A percentile compares a stretch with the other conserved stretches of the same genome.
Conservation (phyloP, 2,797 vertebrate species). For the Poeciliopsis gracilis region DNA sequence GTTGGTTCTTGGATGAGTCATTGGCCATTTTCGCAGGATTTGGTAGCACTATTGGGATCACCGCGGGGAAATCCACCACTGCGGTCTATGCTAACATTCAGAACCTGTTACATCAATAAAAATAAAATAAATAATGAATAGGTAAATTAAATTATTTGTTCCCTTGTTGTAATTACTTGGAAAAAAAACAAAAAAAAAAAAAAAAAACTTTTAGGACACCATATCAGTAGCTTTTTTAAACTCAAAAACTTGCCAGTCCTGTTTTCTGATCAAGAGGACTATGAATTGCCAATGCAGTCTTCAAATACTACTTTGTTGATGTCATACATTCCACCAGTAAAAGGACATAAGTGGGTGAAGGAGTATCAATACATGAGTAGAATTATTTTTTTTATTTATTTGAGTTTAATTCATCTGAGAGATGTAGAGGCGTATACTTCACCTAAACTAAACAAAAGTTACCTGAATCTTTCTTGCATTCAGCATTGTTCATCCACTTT, state of each 20-base stretch:
- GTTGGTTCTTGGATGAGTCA: background rate
- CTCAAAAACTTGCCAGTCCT: background rate
- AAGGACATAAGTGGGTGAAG: background rate
- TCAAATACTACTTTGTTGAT: background rate
- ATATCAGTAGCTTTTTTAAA: background rate
- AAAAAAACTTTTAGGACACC: background rate
- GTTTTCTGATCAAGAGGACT: background rate
- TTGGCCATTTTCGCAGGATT: background rate
- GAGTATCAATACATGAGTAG: no score
- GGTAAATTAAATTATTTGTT: background rate
- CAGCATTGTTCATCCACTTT: slow-evolving; percentile 7
- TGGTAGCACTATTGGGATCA: background rate
- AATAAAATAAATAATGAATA: background rate
- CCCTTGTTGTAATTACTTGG: no score
- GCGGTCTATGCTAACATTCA: background rate
- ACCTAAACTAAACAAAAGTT: background rate
- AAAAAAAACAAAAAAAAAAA: no score
- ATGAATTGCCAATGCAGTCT: background rate
- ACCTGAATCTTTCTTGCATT: background rate
- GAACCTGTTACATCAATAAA: background rate
- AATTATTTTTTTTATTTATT: no score
- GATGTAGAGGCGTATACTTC: background rate
- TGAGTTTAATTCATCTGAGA: background rate
- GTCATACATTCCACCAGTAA: background rate
- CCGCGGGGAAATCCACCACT: background rate